These are phyloP conservation scores for Aleadryas rufinucha DNA, from an alignment of 2,113 vertebrate species.

Conservation along the genomic window DNA sequence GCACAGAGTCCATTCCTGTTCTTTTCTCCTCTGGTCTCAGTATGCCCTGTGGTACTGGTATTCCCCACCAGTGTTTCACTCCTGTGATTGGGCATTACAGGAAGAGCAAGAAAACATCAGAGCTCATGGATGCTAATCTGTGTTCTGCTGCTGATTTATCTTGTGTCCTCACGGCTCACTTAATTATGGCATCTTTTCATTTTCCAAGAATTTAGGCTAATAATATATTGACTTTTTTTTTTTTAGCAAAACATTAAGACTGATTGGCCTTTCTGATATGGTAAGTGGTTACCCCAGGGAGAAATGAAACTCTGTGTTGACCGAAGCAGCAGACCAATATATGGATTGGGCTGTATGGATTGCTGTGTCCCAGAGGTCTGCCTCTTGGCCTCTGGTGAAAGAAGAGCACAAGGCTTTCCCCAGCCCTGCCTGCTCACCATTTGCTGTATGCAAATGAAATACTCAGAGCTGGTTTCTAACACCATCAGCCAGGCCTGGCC, in stretches of 20 bases:
- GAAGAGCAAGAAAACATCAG: background rate
- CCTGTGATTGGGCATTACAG: background rate
- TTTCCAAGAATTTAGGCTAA: background rate
- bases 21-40: background rate
- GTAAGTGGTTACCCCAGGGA: background rate
- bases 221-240: background rate
- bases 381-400: background rate
- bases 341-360: background rate
- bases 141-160: background rate
- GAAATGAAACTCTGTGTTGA: background rate
- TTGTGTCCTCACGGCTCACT: background rate
- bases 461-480: background rate
- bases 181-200: constrained; percentile 2
- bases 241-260: background rate
- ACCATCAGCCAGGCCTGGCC: background rate
- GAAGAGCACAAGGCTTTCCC: background rate
- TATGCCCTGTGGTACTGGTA: background rate
- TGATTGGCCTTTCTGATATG: background rate
- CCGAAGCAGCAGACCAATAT: background rate
- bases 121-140: background rate
- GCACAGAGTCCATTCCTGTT: background rate
- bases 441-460: background rate
- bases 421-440: background rate
- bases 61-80: background rate
- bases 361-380: background rate